Conservation (phyloP, 2,113 vertebrate genomes). For the Ondatra zibethicus region DNA sequence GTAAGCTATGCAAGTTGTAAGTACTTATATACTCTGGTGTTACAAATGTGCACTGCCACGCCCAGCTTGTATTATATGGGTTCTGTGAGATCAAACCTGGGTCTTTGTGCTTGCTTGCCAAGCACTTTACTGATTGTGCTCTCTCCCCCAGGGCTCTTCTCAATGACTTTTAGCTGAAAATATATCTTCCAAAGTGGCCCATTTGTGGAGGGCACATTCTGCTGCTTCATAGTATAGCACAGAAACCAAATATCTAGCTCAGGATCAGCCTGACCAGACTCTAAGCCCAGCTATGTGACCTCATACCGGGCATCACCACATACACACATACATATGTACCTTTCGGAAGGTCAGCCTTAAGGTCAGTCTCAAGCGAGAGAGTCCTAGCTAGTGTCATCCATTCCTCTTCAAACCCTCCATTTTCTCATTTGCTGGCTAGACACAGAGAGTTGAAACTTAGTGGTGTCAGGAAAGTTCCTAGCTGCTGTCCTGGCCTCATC, state of each 20-base stretch:
- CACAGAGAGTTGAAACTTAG: rapidly evolving
- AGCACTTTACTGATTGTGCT: not conserved
- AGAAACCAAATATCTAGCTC: not conserved
- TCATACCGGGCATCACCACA: not conserved
- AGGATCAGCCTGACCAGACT: not conserved
- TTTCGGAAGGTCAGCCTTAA: not conserved
- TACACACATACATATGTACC: too few relatives aligned
- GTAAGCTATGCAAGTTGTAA: not conserved
- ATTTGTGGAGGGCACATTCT: not conserved
- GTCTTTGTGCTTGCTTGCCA: not conserved
- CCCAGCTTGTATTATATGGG: not conserved
- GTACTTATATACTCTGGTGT: not conserved
- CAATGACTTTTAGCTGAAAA: not conserved
- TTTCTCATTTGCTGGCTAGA: not conserved
- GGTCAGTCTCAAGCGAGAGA: not conserved
- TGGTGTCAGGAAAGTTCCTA: not conserved
- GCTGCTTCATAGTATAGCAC: not conserved
- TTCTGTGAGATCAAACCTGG: not conserved
- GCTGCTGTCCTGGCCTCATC: too few relatives aligned
- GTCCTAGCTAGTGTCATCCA: not conserved
- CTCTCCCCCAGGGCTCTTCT: not conserved
- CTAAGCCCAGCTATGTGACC: not conserved
- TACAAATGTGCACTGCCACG: not conserved
- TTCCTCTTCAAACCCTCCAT: not conserved
- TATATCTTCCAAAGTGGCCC: not conserved